Conservation (phyloP, 2,888 invertebrate genomes). For the Caenorhabditis macrosperma region DNA sequence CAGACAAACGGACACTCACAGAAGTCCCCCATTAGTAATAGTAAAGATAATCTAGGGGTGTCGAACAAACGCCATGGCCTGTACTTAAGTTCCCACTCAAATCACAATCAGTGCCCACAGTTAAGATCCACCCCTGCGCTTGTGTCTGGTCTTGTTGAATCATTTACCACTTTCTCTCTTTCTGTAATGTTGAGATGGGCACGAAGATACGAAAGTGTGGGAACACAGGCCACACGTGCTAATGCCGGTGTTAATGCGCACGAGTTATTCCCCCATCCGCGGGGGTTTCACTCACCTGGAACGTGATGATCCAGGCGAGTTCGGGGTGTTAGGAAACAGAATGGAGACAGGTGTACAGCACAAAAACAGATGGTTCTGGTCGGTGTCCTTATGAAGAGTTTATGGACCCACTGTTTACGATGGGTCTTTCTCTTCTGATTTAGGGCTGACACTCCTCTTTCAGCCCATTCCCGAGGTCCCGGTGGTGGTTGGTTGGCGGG, state of each 20-base stretch:
- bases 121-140: no score
- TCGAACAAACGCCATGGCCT: no score
- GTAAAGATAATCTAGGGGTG: no score
- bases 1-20: no score
- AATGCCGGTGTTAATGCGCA: conserved; percentile 37
- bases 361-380: neutral
- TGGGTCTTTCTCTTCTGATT: neutral
- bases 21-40: no score
- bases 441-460: neutral
- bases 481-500: neutral
- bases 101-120: no score
- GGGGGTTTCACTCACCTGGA: conserved; percentile 84
- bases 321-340: conserved; percentile 92
- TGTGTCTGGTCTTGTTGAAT: no score
- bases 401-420: neutral
- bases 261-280: conserved; percentile 11
- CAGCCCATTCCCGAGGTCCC: neutral
- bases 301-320: conserved; percentile 98
- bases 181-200: neutral
- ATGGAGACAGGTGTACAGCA: conserved; percentile 81
- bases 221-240: conserved; percentile 8
- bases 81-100: no score
- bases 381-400: neutral
- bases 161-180: no score
- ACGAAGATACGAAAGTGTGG: neutral